Evolutionary conservation across 2,113 vertebrate species (phyloP), one percentile per base, ranked within the genome.

Genomic region (Odontesthes bonariensis): DNA sequence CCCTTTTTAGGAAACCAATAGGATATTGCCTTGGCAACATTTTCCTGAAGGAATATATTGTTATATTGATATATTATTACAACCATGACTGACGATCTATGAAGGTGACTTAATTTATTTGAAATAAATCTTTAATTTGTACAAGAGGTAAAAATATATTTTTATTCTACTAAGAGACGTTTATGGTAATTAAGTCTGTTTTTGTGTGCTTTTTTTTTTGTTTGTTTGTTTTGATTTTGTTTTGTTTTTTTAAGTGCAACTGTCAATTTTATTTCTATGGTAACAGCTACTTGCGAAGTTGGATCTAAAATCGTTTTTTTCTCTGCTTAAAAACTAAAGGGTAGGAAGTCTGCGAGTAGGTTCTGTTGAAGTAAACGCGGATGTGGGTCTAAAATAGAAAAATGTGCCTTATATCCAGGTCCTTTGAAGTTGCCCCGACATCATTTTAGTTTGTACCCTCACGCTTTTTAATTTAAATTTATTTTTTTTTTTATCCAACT

Each of bases 31-130:
- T 91, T 90, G 79, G 77, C 55, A 57, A 85, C 54, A 73, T 87
- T 89, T 75, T 86, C 71, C 66, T 10, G 69, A 90, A 90, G 70
- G 83, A 84, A 91, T 90, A 89, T 90, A 91, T 92, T 91, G 82
- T 78, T 87, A 86, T 81, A 89, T 74, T 87, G 75, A 84, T 86
- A 87, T 88, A 89, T 84, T 90, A 84, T 86, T 92, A 92, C 77
- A 87, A 79, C 79, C 87, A 84, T 82, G 81, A 93, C 59, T 86
- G 87, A 93, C 60, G 86, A 93, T 90, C 84, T 88, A 91, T 91
- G 89, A 93, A 92, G 90, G 88, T 91, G 90, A 93, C 66, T 93
- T 95, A 94, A 95, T 94, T 95, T 94, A 94, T 94, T 95, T 91
- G 73, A 94, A 93, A 93, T 92, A 93, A 92, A 93, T 92, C 85